Conservation (phyloP, 1,140 invertebrate species). For the Eurosta solidaginis region DNA sequence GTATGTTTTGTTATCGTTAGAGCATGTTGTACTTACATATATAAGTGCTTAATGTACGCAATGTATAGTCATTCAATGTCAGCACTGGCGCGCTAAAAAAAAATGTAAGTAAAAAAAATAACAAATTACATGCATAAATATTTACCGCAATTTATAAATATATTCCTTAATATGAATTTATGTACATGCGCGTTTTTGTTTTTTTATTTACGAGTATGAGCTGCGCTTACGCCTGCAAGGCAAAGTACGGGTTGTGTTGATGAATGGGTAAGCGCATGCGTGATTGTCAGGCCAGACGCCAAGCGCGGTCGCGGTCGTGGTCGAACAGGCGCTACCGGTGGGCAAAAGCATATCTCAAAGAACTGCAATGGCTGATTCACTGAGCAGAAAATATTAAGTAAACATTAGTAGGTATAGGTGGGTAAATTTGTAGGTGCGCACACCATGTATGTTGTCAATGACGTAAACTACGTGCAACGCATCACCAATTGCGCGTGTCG, state of each 20-base stretch:
- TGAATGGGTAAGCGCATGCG: constrained; percentile 7
- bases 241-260: not conserved
- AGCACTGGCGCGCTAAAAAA: not conserved
- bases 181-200: not conserved
- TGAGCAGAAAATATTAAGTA: not conserved
- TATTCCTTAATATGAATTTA: not conserved
- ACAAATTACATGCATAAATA: not conserved
- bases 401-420: not conserved
- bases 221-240: not conserved
- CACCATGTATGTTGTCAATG: constrained; percentile 3
- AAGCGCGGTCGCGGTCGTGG: not conserved
- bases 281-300: not conserved
- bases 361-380: not conserved
- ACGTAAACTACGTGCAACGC: constrained; percentile 6
- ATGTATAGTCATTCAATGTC: not conserved
- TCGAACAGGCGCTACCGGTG: not conserved
- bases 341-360: not conserved
- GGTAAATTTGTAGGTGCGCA: not conserved
- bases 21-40: constrained; percentile 6
- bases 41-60: constrained; percentile 7
- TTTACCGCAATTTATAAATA: constrained; percentile 20
- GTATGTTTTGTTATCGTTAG: not conserved
- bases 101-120: not conserved
- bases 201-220: no score
- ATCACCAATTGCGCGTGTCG: not conserved